phyloP scores from a whole-genome alignment of 2,888 invertebrate genomes.

The Ophion costatus region DNA sequence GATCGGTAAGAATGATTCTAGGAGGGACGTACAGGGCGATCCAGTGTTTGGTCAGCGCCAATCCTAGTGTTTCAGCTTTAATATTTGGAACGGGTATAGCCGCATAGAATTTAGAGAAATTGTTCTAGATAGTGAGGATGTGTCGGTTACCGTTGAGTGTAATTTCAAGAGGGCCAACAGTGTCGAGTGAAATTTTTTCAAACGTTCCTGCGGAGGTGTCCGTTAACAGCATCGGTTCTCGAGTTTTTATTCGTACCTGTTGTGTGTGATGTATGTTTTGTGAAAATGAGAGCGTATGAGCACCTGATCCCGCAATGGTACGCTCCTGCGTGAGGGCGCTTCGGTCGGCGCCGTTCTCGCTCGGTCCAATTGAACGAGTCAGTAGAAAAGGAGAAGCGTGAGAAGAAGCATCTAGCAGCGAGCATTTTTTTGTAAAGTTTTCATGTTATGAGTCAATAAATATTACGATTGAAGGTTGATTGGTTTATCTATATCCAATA shows the following conservation, averaged over 20 bases:
- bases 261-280: too few relatives aligned
- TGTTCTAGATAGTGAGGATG: slow-evolving; percentile 41
- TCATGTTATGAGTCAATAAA: too few relatives aligned
- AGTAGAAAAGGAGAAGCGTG: too few relatives aligned
- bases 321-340: too few relatives aligned
- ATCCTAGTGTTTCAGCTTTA: slow-evolving; percentile 41
- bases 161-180: background rate
- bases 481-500: too few relatives aligned
- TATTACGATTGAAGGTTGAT: too few relatives aligned
- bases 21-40: slow-evolving; percentile 62
- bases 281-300: too few relatives aligned
- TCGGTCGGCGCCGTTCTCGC: too few relatives aligned
- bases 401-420: too few relatives aligned
- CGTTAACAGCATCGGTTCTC: background rate
- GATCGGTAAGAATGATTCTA: background rate
- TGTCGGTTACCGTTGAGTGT: background rate
- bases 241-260: background rate
- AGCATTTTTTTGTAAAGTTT: too few relatives aligned
- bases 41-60: slow-evolving; percentile 56
- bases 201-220: background rate
- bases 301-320: too few relatives aligned
- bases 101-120: slow-evolving; percentile 30
- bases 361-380: too few relatives aligned
- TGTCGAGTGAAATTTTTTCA: background rate
- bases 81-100: slow-evolving; percentile 38